Conservation (phyloP, 2,113 vertebrate genomes). For the Zootoca vivipara region DNA sequence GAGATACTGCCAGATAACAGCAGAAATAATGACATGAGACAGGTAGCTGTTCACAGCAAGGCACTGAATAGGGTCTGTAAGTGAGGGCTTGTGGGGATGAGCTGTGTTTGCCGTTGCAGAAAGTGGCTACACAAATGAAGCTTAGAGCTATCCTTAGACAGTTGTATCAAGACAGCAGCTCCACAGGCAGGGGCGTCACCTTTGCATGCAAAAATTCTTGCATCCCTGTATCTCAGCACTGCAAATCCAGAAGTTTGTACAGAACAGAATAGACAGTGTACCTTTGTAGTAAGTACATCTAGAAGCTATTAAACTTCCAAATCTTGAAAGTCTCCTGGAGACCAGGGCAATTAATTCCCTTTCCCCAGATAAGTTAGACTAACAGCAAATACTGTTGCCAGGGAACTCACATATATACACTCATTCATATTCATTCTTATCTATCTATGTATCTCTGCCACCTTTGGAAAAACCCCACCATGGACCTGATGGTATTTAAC, state of each 20-base stretch:
- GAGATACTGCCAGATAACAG: neutral
- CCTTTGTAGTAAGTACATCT: neutral
- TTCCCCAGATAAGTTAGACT: neutral
- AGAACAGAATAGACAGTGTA: neutral
- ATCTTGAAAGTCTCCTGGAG: neutral
- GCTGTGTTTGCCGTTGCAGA: neutral
- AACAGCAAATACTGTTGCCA: neutral
- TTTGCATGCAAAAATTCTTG: neutral
- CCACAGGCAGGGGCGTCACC: neutral
- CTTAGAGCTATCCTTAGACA: neutral
- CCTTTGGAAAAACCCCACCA: too few relatives aligned
- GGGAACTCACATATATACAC: neutral
- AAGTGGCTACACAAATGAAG: neutral
- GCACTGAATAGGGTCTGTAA: neutral
- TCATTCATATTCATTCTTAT: too few relatives aligned
- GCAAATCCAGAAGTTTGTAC: neutral
- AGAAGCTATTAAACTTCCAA: neutral
- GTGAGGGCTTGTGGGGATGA: slow-evolving; percentile 8
- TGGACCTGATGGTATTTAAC: too few relatives aligned
- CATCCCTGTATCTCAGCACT: neutral
- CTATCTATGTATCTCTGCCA: too few relatives aligned
- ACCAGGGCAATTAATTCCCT: neutral
- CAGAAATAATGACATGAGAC: neutral
- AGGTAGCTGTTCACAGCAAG: neutral
- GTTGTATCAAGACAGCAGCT: neutral